These are phyloP conservation scores for Anisognathus igniventris DNA, from an alignment of 2,797 vertebrate species.

Conservation along the genomic window DNA sequence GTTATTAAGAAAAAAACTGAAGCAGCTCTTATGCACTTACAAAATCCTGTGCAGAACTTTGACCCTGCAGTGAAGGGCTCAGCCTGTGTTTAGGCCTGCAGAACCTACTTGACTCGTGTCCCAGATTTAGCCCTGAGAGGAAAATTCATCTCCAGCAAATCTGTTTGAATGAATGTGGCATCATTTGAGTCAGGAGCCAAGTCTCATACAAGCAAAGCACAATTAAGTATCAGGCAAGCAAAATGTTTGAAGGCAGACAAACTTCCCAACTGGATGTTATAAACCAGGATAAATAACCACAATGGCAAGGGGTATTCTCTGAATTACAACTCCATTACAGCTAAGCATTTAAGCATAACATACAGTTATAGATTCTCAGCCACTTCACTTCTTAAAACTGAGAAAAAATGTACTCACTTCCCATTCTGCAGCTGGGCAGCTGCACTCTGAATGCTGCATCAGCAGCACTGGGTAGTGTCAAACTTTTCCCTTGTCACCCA, in stretches of 20 bases:
- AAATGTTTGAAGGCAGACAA: neutral
- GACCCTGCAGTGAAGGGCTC: neutral
- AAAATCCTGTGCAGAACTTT: neutral
- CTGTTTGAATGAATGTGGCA: neutral
- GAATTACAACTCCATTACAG: neutral
- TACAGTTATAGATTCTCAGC: neutral
- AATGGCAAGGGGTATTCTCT: neutral
- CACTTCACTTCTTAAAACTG: neutral
- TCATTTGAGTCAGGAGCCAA: neutral
- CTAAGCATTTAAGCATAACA: neutral
- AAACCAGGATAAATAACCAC: neutral
- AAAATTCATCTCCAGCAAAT: neutral
- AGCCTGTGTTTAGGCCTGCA: neutral
- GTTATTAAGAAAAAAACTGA: neutral
- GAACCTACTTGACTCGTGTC: neutral
- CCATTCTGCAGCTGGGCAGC: neutral
- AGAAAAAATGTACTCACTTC: rapidly evolving
- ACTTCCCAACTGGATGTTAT: neutral
- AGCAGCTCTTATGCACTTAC: neutral
- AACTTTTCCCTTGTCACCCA: neutral
- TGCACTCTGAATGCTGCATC: rapidly evolving
- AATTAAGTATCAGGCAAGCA: neutral
- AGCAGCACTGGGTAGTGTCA: rapidly evolving
- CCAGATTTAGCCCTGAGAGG: neutral
- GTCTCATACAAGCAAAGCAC: neutral